Base-by-base conservation (phyloP, 1,140 invertebrate genomes). In the Caenorhabditis briggsae region DNA sequence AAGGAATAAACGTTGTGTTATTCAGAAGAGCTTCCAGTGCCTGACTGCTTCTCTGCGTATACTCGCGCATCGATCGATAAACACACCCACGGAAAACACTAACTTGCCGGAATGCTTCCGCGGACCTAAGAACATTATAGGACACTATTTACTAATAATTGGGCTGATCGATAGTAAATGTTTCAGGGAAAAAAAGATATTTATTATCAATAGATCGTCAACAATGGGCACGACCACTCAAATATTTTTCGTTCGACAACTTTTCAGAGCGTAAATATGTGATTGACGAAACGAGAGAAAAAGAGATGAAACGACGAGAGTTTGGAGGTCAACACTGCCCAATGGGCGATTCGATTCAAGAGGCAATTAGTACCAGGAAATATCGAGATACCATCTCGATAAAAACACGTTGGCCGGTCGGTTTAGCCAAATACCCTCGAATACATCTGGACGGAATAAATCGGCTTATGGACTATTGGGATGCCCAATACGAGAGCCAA, bases 241-340 rank as follows among this genome's bases (percentile, higher is more conserved):
- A n/a, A 50, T 14, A 25, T n/a, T 53, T 78, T 78, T 78, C 20
- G 20, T 46, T 70, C 41, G 41, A 70, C 43, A 70, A 70, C 64
- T 78, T 78, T 78, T 53, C 70, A 78, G 70, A 48, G 46, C 43
- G 70, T 9, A 33, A 33, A 33, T 33, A 33, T 5, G 33, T n/a
- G 70, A 6, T 33, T 11, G 70, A 11, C 33, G 33, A 33, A 33
- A 33, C 33, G 33, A 33, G 33, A 33, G 33, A 33, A 33, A 74
- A 5, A 46, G 12, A n/a, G 14, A 23, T 11, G 20, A 50, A 50
- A 43, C 43, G 33, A 9, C 18, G 70, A 50, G 43, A 50, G 43
- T 78, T 50, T 78, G 43, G 70, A 50, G 46, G 43, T 53, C 46
- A n/a, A 46, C 43, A 50, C 20, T 1, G 46, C 46, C 6, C 1